Percentiles rank a stretch among this genome's conserved stretches.
Evolutionary conservation across 2,113 vertebrate genomes (phyloP).

Genomic region (Podarcis cretensis): DNA sequence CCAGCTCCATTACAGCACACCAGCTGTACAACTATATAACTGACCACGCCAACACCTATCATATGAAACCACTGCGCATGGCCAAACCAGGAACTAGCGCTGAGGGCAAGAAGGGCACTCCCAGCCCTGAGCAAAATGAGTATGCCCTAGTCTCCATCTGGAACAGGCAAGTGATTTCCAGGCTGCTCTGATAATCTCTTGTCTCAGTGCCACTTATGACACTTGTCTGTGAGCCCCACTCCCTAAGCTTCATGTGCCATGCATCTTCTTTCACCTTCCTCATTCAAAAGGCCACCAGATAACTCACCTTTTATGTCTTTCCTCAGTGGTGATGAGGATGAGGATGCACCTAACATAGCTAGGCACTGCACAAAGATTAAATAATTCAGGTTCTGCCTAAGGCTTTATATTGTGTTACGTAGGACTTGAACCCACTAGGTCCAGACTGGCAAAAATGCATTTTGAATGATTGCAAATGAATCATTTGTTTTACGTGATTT

Average conservation of each 20-base stretch:
- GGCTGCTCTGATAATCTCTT: neutral
- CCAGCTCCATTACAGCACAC: constrained; percentile 94
- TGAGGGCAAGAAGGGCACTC: constrained; percentile 82
- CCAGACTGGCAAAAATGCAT: neutral
- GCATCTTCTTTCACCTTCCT: neutral
- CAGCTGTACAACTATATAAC: constrained; percentile 98
- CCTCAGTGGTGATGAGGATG: neutral
- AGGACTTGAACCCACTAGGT: neutral
- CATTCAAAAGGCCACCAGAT: neutral
- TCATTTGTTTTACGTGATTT: neutral
- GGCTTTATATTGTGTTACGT: neutral
- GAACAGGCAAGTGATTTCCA: constrained; percentile 84
- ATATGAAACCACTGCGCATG: constrained; percentile 97
- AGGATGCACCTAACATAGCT: neutral
- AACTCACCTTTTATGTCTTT: neutral
- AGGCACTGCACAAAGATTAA: neutral
- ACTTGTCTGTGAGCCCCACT: neutral
- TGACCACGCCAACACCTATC: constrained; percentile 92
- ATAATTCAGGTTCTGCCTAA: neutral
- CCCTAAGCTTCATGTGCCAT: neutral
- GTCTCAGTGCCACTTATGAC: neutral
- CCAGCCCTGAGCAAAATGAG: constrained; percentile 86
- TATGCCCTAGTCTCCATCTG: constrained; percentile 95
- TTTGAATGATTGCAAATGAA: neutral
- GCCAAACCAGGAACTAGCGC: constrained; percentile 75